Evolutionary conservation across 1,140 invertebrate genomes (phyloP).

Genomic region (Neelides sp.): DNA sequence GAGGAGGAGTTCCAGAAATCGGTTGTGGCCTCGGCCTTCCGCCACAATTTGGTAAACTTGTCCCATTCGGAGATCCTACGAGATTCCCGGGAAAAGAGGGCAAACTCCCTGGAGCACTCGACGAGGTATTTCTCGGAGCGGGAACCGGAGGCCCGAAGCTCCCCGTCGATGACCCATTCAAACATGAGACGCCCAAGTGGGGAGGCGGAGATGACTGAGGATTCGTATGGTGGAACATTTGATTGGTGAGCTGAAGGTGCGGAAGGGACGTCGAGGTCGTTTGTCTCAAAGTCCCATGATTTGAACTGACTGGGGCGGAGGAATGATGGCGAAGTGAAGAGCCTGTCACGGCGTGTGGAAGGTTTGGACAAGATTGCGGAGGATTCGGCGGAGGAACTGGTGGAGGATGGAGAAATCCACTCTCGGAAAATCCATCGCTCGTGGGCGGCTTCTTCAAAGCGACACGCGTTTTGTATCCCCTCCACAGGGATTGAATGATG

Average conservation of each 20-base stretch:
- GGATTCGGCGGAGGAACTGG: constrained; percentile 2
- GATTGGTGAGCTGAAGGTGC: not conserved
- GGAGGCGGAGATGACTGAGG: no score
- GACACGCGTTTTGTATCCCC: no score
- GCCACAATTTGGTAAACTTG: constrained; percentile 34
- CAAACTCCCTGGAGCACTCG: constrained; percentile 1
- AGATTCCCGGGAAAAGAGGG: not conserved
- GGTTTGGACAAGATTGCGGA: constrained; percentile 2
- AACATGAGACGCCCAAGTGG: not conserved
- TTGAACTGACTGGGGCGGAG: not conserved
- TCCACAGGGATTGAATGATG: constrained; percentile 65
- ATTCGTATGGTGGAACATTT: not conserved
- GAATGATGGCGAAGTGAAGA: not conserved
- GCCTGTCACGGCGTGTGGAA: not conserved
- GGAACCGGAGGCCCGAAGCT: constrained; percentile 19
- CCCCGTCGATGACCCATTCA: no score
- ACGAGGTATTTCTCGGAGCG: not conserved
- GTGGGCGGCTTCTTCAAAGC: constrained; percentile 53
- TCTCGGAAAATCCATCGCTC: constrained; percentile 52
- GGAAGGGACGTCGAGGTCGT: no score
- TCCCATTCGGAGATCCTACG: constrained; percentile 33
- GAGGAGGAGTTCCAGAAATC: constrained; percentile 53
- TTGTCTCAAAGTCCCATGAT: no score
- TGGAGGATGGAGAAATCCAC: constrained; percentile 28
- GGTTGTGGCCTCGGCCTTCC: constrained; percentile 71